Percentiles rank a stretch among this genome's conserved stretches.
Evolutionary conservation across 2,797 vertebrate species (phyloP).

Genomic region (Setipinna tenuifilis): DNA sequence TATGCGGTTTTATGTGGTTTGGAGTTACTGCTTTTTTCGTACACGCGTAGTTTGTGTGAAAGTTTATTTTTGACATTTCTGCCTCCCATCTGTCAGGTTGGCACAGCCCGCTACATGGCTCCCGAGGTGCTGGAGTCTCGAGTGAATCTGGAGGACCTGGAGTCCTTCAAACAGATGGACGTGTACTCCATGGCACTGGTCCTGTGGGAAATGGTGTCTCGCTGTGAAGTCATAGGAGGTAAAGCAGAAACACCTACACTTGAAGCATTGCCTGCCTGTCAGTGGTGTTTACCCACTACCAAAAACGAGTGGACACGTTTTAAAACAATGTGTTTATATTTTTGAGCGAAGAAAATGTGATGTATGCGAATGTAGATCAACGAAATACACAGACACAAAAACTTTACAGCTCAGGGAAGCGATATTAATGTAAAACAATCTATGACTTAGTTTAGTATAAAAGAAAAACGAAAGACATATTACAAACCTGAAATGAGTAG

Average conservation of each 20-base stretch:
- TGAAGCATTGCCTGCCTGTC: too few relatives aligned
- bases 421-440: too few relatives aligned
- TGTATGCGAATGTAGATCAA: neutral
- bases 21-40: too few relatives aligned
- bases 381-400: neutral
- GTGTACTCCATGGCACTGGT: slow-evolving; percentile 91
- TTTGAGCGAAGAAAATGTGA: neutral
- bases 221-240: slow-evolving; percentile 85
- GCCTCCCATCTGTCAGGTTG: slow-evolving; percentile 68
- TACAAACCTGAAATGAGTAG: too few relatives aligned
- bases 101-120: slow-evolving; percentile 90
- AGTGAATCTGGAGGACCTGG: slow-evolving; percentile 89
- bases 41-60: neutral
- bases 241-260: slow-evolving; percentile 42
- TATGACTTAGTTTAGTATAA: too few relatives aligned
- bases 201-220: slow-evolving; percentile 88
- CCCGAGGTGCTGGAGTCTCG: slow-evolving; percentile 89
- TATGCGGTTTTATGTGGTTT: neutral
- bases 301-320: neutral
- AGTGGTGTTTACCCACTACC: neutral
- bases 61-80: neutral
- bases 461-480: too few relatives aligned
- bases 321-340: neutral
- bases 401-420: too few relatives aligned
- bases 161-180: slow-evolving; percentile 92